Percentiles rank a stretch among this genome's conserved stretches.
Conservation (phyloP, 2,113 vertebrate species). For the Lagopus leucura region DNA sequence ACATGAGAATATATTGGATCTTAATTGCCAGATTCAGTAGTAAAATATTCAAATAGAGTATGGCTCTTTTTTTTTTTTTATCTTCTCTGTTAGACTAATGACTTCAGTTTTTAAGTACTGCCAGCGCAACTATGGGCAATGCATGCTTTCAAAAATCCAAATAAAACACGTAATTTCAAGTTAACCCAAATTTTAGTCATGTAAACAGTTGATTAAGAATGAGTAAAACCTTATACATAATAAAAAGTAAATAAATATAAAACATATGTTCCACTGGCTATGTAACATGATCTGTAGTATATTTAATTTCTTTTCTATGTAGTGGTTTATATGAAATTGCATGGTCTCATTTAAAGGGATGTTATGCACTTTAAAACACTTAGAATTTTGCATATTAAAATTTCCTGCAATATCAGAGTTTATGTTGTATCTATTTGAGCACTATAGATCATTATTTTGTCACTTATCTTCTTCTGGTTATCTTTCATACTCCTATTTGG, state of each 20-base stretch:
- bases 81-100: not conserved
- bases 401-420: not conserved
- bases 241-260: conserved; percentile 51
- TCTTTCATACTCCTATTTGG: rapidly evolving
- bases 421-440: not conserved
- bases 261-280: conserved; percentile 56
- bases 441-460: not conserved
- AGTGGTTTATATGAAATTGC: not conserved
- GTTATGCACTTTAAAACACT: not conserved
- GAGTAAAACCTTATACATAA: conserved; percentile 57
- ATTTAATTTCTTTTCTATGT: not conserved
- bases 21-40: not conserved
- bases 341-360: conserved; percentile 28
- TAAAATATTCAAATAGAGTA: not conserved
- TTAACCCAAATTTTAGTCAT: conserved; percentile 51
- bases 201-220: conserved; percentile 72
- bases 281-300: conserved; percentile 19
- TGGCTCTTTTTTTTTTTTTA: not conserved
- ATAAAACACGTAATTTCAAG: conserved; percentile 66
- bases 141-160: conserved; percentile 55
- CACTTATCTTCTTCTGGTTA: not conserved
- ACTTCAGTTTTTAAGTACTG: not conserved
- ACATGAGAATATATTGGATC: not conserved
- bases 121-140: not conserved
- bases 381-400: not conserved